Evolutionary conservation across 2,888 invertebrate species (phyloP).

Genomic region (Apoderus coryli): DNA sequence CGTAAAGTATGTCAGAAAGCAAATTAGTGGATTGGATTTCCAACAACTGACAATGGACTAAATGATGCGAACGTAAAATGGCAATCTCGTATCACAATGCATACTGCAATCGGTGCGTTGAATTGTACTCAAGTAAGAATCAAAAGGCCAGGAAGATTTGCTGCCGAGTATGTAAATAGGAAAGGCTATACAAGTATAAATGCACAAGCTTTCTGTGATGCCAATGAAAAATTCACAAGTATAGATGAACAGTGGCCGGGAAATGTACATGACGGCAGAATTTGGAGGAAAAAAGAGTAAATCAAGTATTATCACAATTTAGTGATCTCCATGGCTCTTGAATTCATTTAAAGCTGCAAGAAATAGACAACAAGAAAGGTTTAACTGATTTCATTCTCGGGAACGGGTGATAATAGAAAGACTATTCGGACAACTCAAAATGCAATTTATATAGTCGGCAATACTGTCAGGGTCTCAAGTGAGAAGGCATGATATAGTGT

Average conservation of each 20-base stretch:
- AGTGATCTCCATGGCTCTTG: too few species aligned
- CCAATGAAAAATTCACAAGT: slow-evolving; percentile 2
- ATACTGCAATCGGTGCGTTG: slow-evolving; percentile 1
- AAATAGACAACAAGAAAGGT: too few species aligned
- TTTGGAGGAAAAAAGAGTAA: slow-evolving; percentile 1
- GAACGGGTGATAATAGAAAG: too few species aligned
- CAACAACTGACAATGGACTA: slow-evolving; percentile 1
- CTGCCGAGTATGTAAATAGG: background rate
- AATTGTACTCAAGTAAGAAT: background rate
- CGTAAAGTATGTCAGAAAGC: slow-evolving; percentile 1
- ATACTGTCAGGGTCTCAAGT: slow-evolving; percentile 6
- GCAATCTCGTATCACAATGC: background rate
- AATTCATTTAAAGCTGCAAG: too few species aligned
- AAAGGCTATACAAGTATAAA: slow-evolving; percentile 3
- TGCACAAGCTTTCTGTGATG: slow-evolving; percentile 1
- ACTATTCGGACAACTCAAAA: too few species aligned
- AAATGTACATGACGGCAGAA: slow-evolving; percentile 1
- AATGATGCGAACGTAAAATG: slow-evolving; percentile 1
- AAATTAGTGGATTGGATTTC: slow-evolving; percentile 1
- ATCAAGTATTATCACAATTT: slow-evolving; percentile 1
- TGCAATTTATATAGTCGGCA: background rate
- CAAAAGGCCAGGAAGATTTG: slow-evolving; percentile 3
- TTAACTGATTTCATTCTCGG: too few species aligned
- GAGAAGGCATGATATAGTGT: slow-evolving; percentile 7
- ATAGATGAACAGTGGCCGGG: slow-evolving; percentile 2